A percentile compares a stretch with the other conserved stretches of the same genome.
These are phyloP conservation scores for Tenebrio molitor DNA, from an alignment of 1,140 invertebrate species.

Conservation along the genomic window DNA sequence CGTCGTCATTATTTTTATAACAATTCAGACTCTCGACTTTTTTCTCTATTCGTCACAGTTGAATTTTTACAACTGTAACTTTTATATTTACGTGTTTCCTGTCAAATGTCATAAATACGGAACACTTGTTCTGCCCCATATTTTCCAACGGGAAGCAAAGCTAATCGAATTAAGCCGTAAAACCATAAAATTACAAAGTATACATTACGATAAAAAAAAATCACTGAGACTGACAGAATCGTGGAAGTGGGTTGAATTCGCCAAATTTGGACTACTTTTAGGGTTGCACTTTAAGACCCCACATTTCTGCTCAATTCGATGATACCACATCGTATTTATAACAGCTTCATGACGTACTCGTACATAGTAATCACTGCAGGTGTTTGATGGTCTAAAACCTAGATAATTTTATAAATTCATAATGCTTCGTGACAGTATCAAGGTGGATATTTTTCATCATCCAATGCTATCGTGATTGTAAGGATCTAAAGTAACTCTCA, in stretches of 20 bases:
- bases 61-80: slow-evolving; percentile 22
- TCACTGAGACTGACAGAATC: background rate
- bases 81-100: slow-evolving; percentile 14
- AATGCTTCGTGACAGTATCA: slow-evolving; percentile 45
- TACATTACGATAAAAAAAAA: slow-evolving; percentile 4
- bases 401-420: slow-evolving; percentile 41
- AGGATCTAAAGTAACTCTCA: slow-evolving; percentile 41
- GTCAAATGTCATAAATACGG: slow-evolving; percentile 9
- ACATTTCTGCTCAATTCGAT: too few species aligned
- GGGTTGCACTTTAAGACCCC: too few species aligned
- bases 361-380: slow-evolving; percentile 37
- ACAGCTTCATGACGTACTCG: slow-evolving; percentile 37
- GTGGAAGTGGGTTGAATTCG: background rate
- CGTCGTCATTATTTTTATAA: slow-evolving; percentile 2
- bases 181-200: slow-evolving; percentile 19
- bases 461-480: slow-evolving; percentile 42
- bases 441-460: slow-evolving; percentile 47
- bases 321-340: slow-evolving; percentile 12
- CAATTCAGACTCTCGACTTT: too few species aligned
- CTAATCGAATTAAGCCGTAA: slow-evolving; percentile 26
- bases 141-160: slow-evolving; percentile 12
- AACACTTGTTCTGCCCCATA: slow-evolving; percentile 7
- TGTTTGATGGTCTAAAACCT: slow-evolving; percentile 38
- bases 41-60: background rate
- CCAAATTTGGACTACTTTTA: slow-evolving; percentile 5